Conservation (phyloP, 2,888 invertebrate genomes). For the Ophion costatus region DNA sequence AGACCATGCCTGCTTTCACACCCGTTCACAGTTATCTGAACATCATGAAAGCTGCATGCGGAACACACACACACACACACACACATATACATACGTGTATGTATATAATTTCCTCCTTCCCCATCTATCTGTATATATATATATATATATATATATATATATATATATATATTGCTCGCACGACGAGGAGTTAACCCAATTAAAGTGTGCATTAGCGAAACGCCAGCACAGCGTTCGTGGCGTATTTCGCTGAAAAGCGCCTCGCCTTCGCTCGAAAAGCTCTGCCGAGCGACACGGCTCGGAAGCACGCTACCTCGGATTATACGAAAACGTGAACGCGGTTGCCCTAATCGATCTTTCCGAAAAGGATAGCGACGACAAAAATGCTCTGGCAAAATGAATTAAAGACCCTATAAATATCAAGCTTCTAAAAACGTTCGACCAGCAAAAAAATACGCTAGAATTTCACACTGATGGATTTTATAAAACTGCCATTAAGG, state of each 20-base stretch:
- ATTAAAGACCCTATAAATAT: constrained; percentile 27
- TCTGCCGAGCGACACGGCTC: constrained; percentile 47
- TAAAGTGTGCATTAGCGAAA: constrained; percentile 75
- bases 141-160: constrained; percentile 38
- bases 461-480: neutral
- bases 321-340: constrained; percentile 57
- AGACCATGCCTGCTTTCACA: constrained; percentile 45
- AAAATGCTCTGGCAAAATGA: constrained; percentile 53
- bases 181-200: constrained; percentile 73
- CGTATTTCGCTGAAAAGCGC: constrained; percentile 54
- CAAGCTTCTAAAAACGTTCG: neutral
- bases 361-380: constrained; percentile 17
- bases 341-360: constrained; percentile 56
- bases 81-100: constrained; percentile 21
- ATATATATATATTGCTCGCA: constrained; percentile 52
- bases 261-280: constrained; percentile 42
- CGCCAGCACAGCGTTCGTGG: constrained; percentile 58
- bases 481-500: neutral
- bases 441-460: neutral
- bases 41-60: constrained; percentile 57
- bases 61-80: neutral
- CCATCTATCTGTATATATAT: constrained; percentile 42
- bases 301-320: constrained; percentile 61
- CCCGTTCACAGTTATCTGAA: constrained; percentile 58
- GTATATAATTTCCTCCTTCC: constrained; percentile 16